Conservation (phyloP, 2,888 invertebrate species). For the Pheosia tremula region DNA sequence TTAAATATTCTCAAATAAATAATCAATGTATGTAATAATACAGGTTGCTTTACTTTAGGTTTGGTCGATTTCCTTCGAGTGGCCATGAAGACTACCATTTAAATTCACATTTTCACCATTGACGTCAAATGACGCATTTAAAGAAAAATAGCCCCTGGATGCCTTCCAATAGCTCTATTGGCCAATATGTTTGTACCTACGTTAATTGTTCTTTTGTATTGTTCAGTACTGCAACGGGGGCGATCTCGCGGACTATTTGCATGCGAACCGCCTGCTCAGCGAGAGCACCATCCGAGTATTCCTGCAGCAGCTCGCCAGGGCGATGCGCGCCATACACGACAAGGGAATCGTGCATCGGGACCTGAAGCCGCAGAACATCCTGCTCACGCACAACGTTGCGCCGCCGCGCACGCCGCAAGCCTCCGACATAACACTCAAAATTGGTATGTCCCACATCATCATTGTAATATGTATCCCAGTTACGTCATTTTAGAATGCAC, state of each 20-base stretch:
- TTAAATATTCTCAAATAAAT: too few relatives aligned
- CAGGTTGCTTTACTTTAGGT: neutral
- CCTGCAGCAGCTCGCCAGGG: slow-evolving; percentile 97
- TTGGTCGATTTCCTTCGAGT: neutral
- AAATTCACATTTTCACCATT: slow-evolving; percentile 10
- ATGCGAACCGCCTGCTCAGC: slow-evolving; percentile 96
- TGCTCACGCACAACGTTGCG: slow-evolving; percentile 92
- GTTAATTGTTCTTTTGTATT: slow-evolving; percentile 36
- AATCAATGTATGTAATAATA: neutral
- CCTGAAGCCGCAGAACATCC: slow-evolving; percentile 99
- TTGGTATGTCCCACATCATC: slow-evolving; percentile 85
- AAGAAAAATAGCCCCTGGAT: slow-evolving; percentile 28
- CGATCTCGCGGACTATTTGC: slow-evolving; percentile 98
- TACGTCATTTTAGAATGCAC: neutral
- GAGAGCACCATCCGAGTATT: slow-evolving; percentile 99
- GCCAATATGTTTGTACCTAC: slow-evolving; percentile 23
- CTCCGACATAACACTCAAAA: slow-evolving; percentile 96
- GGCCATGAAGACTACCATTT: neutral
- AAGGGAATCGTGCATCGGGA: slow-evolving; percentile 99
- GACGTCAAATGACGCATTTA: slow-evolving; percentile 29
- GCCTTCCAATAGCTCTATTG: slow-evolving; percentile 31
- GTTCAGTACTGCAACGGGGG: slow-evolving; percentile 99
- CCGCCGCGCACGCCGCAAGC: slow-evolving; percentile 87
- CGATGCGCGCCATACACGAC: slow-evolving; percentile 98
- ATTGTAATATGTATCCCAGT: neutral